These are phyloP conservation scores for Eutrigla gurnardus DNA, from an alignment of 2,797 vertebrate species.

Conservation along the genomic window DNA sequence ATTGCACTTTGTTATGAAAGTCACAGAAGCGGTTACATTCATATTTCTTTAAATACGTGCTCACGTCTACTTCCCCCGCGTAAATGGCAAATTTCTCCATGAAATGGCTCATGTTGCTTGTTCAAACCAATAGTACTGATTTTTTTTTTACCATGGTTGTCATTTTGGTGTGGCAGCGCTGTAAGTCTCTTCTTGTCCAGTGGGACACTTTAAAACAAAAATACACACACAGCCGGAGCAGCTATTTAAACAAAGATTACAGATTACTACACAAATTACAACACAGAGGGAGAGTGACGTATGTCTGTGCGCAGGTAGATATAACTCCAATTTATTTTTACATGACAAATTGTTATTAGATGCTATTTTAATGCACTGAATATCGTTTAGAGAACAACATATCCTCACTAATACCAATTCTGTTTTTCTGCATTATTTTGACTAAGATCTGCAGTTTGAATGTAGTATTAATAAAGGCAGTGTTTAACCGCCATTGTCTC, in stretches of 20 bases:
- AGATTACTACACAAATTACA: neutral
- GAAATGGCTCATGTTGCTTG: neutral
- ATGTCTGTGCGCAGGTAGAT: neutral
- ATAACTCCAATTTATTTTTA: neutral
- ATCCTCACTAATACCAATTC: neutral
- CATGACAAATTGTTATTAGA: neutral
- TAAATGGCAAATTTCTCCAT: neutral
- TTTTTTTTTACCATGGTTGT: neutral
- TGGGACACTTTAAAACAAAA: neutral
- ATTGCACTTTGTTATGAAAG: neutral
- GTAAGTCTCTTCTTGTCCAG: neutral
- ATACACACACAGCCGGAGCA: neutral
- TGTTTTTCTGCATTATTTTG: neutral
- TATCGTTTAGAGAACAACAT: neutral
- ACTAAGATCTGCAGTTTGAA: neutral
- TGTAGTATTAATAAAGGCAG: neutral
- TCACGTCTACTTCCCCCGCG: neutral
- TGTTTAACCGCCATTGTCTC: constrained; percentile 4
- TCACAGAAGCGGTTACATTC: neutral
- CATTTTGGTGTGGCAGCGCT: neutral
- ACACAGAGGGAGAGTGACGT: neutral
- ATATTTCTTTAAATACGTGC: neutral
- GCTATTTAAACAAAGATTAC: neutral
- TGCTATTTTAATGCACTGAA: neutral
- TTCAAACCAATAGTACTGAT: neutral